A percentile compares a stretch with the other conserved stretches of the same genome.
These are phyloP conservation scores for Heliconius congener DNA, from an alignment of 1,140 invertebrate species.

Conservation along the genomic window DNA sequence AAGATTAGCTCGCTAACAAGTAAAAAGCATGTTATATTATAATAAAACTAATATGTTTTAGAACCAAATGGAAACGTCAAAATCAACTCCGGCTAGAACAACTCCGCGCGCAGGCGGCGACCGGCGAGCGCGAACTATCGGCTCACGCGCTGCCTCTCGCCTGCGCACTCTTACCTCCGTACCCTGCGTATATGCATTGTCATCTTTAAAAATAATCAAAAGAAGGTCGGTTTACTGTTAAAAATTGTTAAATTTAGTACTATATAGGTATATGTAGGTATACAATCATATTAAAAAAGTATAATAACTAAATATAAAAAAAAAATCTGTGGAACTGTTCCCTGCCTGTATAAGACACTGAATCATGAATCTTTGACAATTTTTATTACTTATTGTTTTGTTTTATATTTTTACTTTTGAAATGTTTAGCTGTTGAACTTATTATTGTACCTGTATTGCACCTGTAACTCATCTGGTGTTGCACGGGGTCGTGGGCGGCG, in stretches of 20 bases:
- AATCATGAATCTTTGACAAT: too few relatives aligned
- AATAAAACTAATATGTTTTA: conserved; percentile 61
- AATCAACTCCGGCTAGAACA: conserved; percentile 93
- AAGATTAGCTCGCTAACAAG: too few relatives aligned
- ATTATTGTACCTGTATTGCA: neutral
- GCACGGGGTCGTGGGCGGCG: too few relatives aligned
- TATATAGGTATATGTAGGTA: neutral
- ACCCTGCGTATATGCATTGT: conserved; percentile 74
- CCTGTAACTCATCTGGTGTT: too few relatives aligned
- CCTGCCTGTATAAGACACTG: too few relatives aligned
- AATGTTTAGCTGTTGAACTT: neutral
- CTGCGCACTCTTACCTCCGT: conserved; percentile 72
- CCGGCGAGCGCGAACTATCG: conserved; percentile 83
- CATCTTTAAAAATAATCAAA: conserved; percentile 53
- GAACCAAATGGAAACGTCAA: conserved; percentile 97
- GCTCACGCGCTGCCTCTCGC: conserved; percentile 79
- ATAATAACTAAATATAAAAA: neutral
- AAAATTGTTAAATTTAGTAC: neutral
- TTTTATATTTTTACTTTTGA: too few relatives aligned
- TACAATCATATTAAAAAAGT: neutral
- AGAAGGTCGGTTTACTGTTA: neutral
- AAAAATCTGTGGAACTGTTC: neutral
- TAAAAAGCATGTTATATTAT: neutral
- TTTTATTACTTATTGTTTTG: too few relatives aligned
- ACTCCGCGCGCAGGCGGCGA: conserved; percentile 88